Conservation (phyloP, 2,113 vertebrate species). For the Nycticorax nycticorax region DNA sequence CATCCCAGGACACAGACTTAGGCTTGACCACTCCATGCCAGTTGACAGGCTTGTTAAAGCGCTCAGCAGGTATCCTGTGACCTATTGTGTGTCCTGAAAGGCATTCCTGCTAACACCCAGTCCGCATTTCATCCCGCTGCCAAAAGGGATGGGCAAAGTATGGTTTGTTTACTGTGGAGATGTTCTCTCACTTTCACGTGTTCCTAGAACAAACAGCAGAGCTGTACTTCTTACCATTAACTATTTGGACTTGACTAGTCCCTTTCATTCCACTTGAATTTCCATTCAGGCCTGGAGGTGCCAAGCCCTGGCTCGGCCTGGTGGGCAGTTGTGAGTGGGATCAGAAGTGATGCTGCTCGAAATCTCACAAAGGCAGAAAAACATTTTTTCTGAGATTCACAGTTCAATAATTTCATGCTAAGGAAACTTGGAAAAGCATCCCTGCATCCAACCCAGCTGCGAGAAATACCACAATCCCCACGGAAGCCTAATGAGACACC, state of each 20-base stretch:
- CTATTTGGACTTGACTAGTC: constrained; percentile 18
- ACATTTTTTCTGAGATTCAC: background rate
- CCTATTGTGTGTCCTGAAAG: constrained; percentile 40
- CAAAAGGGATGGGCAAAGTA: constrained; percentile 5
- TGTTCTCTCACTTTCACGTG: constrained; percentile 22
- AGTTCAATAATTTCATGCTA: background rate
- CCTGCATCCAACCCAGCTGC: background rate
- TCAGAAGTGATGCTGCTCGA: background rate
- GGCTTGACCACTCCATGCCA: constrained; percentile 1
- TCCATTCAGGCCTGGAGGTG: background rate
- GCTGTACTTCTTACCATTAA: background rate
- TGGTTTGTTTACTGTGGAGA: constrained; percentile 24
- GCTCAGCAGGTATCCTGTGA: constrained; percentile 24
- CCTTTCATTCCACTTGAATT: constrained; percentile 1
- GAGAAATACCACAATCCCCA: background rate
- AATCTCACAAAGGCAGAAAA: background rate
- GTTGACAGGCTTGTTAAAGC: constrained; percentile 37
- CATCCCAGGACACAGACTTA: constrained; percentile 11
- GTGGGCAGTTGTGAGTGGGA: background rate
- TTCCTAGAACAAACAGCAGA: constrained; percentile 13
- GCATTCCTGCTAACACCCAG: constrained; percentile 1
- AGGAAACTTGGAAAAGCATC: background rate
- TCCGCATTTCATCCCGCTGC: constrained; percentile 22
- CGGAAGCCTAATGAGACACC: background rate
- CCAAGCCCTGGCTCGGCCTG: background rate